Evolutionary conservation across 1,140 invertebrate species (phyloP).

Genomic region (Cecropterus lyciades): DNA sequence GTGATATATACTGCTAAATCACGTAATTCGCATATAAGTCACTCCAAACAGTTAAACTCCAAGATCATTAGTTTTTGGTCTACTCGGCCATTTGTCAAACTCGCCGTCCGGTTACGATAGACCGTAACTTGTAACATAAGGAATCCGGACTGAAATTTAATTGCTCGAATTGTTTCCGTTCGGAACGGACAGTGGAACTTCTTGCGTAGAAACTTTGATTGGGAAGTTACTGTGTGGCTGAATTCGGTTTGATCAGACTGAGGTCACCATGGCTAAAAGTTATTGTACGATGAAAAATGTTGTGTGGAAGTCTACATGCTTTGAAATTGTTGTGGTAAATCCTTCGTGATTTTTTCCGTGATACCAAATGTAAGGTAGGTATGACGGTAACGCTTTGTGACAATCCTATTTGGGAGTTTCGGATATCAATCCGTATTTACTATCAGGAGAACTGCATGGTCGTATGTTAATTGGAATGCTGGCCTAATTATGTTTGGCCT

Average conservation of each 20-base stretch:
- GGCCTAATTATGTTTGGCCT: too few relatives aligned
- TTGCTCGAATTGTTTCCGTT: conserved; percentile 33
- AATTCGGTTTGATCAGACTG: not conserved
- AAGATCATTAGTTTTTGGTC: conserved; percentile 37
- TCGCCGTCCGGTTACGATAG: conserved; percentile 31
- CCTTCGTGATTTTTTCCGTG: too few relatives aligned
- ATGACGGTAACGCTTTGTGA: too few relatives aligned
- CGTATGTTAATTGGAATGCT: too few relatives aligned
- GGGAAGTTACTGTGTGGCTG: conserved; percentile 15
- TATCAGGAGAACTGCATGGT: too few relatives aligned
- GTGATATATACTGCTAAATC: not conserved
- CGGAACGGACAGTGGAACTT: conserved; percentile 21
- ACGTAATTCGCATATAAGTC: conserved; percentile 8
- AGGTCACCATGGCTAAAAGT: not conserved
- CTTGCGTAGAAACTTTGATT: conserved; percentile 25
- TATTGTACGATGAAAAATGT: not conserved
- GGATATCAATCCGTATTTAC: too few relatives aligned
- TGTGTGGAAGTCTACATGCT: too few relatives aligned
- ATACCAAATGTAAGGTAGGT: too few relatives aligned
- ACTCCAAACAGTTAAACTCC: conserved; percentile 14
- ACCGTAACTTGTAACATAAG: conserved; percentile 25
- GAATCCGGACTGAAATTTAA: conserved; percentile 32
- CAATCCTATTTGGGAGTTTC: too few relatives aligned
- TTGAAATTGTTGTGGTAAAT: too few relatives aligned
- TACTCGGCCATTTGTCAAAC: conserved; percentile 36